Evolutionary conservation across 2,113 vertebrate genomes (phyloP).

Genomic region (Scortum barcoo): DNA sequence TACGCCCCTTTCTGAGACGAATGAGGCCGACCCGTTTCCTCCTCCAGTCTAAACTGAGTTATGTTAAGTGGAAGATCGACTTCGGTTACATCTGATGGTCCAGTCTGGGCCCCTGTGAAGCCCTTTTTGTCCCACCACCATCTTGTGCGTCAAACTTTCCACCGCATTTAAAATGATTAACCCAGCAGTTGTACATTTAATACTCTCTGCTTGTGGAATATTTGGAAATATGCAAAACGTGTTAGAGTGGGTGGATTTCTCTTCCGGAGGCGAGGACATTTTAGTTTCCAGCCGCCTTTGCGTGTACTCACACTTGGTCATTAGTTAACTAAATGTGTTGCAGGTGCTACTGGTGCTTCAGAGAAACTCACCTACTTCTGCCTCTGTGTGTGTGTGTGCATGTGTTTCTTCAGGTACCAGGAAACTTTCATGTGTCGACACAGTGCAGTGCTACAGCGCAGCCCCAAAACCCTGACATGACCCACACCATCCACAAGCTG

Average conservation of each 20-base stretch:
- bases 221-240: constrained; percentile 37
- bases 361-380: not conserved
- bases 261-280: constrained; percentile 30
- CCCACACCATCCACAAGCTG: constrained; percentile 95
- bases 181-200: constrained; percentile 54
- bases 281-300: constrained; percentile 34
- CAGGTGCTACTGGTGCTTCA: constrained; percentile 12
- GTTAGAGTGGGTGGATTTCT: constrained; percentile 1
- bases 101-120: constrained; percentile 13
- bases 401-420: constrained; percentile 88
- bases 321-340: constrained; percentile 59
- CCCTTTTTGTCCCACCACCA: constrained; percentile 27
- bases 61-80: constrained; percentile 42
- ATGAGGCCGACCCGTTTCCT: constrained; percentile 1
- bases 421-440: constrained; percentile 98
- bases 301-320: not conserved
- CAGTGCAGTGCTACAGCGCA: constrained; percentile 99
- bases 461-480: constrained; percentile 98
- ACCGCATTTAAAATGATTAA: constrained; percentile 71
- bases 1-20: not conserved
- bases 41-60: constrained; percentile 54
- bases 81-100: constrained; percentile 43
- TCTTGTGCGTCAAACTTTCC: constrained; percentile 70
- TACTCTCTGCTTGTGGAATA: constrained; percentile 25
- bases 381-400: not conserved